Percentiles rank a stretch among this genome's conserved stretches.
phyloP scores from a whole-genome alignment of 2,797 vertebrate genomes.

The Enteromius trimaculatus region DNA sequence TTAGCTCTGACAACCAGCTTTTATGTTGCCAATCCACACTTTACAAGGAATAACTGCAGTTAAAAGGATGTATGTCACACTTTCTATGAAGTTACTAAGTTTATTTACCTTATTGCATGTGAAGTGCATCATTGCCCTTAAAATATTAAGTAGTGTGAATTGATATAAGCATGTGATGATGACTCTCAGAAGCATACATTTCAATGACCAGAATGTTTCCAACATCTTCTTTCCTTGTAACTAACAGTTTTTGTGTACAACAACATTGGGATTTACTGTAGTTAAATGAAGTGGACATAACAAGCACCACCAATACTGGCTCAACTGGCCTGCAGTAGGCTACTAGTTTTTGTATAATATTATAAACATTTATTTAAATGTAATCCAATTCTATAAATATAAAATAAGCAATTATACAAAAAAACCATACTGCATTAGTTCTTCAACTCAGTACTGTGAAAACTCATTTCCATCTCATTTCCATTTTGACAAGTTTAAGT shows the following conservation, averaged over 20 bases:
- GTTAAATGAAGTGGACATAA: neutral
- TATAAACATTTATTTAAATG: neutral
- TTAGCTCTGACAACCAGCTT: constrained; percentile 27
- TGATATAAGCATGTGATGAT: neutral
- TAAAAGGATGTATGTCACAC: neutral
- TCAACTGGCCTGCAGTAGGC: no score
- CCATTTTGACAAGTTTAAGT: constrained; percentile 13
- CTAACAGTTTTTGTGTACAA: neutral
- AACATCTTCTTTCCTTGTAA: neutral
- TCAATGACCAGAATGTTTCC: neutral
- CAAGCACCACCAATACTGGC: neutral
- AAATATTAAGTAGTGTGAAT: neutral
- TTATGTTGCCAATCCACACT: constrained; percentile 27
- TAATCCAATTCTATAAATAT: neutral
- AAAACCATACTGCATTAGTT: neutral
- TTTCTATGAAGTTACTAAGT: neutral
- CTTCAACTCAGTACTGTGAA: neutral
- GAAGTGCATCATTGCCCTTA: neutral
- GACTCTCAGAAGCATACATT: neutral
- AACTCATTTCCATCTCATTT: constrained; percentile 11
- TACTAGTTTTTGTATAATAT: neutral
- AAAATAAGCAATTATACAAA: neutral
- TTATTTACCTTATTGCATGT: constrained; percentile 3
- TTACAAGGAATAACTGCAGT: constrained; percentile 58
- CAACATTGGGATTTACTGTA: neutral